Evolutionary conservation across 2,888 invertebrate genomes (phyloP), one percentile per base, ranked within the genome.

Genomic region (Oscheius sp.): DNA sequence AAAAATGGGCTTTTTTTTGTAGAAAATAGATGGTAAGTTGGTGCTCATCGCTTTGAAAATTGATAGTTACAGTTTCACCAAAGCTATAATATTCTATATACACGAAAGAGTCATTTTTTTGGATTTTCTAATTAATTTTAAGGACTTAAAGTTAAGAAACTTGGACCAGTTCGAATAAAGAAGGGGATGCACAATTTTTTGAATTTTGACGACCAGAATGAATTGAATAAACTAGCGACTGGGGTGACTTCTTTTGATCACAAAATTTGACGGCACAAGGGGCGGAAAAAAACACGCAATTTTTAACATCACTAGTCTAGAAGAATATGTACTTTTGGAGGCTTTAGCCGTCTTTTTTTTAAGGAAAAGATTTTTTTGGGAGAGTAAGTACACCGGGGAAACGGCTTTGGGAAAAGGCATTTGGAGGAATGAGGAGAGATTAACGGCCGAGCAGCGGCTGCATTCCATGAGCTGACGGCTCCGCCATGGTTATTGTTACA

Each of bases 401-500:
- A 8, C 37, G 37, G 37, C 37, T 37, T n/a, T n/a, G n/a, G 25
- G 48, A 25, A 15, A 48, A 23, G 23, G n/a, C n/a, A 48, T 6
- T 20, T 5, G 48, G 25, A 48, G 10, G 17, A 45, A 45, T 15
- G 12, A 20, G 25, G 42, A 48, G 25, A 20, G n/a, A 48, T 23
- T 48, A 48, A 23, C 48, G 48, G 42, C n/a, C n/a, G n/a, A n/a
- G n/a, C n/a, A n/a, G n/a, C n/a, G n/a, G n/a, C n/a, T n/a, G n/a
- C n/a, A n/a, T n/a, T n/a, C n/a, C n/a, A n/a, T n/a, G n/a, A 31
- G 55, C 17, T 27, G 48, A 48, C 12, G 53, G 6, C 17, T 55
- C 55, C 5, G 72, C 39, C 15, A 71, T 65, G 80, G 94, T 94
- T 89, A 98, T 98, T 88, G 98, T 98, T 86, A 98, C 98, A 90